Conservation (phyloP, 2,113 vertebrate genomes). For the Micronycteris hirsuta region DNA sequence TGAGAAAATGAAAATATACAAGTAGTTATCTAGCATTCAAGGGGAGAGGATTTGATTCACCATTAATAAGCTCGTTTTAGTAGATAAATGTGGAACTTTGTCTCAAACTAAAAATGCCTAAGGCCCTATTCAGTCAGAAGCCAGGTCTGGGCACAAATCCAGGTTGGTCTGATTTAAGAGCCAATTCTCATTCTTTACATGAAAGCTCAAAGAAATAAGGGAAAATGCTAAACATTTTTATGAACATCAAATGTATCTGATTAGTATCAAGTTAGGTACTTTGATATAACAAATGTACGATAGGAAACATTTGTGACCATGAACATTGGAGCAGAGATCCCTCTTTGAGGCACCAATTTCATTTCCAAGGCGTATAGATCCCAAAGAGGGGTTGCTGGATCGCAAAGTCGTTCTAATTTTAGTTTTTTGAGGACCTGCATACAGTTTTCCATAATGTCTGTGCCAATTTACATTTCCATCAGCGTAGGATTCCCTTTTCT, state of each 20-base stretch:
- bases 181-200: not conserved
- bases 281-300: not conserved
- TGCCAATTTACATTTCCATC: not conserved
- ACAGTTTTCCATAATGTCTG: not conserved
- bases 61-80: not conserved
- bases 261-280: not conserved
- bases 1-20: not conserved
- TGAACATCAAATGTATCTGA: not conserved
- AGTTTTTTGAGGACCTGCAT: not conserved
- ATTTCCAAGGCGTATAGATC: not conserved
- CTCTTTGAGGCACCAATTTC: not conserved
- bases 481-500: not conserved
- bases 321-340: too few species aligned
- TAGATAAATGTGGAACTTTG: not conserved
- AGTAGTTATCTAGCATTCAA: not conserved
- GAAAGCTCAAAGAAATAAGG: not conserved
- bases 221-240: not conserved
- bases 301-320: not conserved
- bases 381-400: not conserved
- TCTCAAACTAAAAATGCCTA: not conserved
- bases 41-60: not conserved
- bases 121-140: not conserved
- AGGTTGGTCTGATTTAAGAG: not conserved
- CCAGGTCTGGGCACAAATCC: not conserved
- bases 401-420: not conserved